Evolutionary conservation across 2,113 vertebrate genomes (phyloP).

Genomic region (Meleagris gallopavo): DNA sequence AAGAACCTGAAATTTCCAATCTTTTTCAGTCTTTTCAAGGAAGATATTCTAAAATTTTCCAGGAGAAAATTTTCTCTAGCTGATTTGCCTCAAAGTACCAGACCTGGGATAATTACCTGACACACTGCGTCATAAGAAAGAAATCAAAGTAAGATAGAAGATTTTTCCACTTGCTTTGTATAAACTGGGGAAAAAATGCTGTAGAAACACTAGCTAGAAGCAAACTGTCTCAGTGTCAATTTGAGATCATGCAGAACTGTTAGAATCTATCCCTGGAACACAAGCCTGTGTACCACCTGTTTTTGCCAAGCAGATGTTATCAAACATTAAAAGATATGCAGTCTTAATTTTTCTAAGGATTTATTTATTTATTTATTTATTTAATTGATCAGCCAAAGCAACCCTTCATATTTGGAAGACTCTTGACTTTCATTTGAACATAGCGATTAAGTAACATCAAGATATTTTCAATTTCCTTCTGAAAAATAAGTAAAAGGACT

Average conservation of each 20-base stretch:
- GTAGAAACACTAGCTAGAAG: neutral
- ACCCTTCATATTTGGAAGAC: neutral
- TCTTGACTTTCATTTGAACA: neutral
- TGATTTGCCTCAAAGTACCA: neutral
- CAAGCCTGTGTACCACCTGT: neutral
- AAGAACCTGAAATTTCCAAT: neutral
- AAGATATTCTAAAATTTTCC: neutral
- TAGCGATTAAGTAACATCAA: neutral
- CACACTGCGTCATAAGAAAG: neutral
- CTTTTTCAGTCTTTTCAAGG: neutral
- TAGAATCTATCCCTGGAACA: neutral
- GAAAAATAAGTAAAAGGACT: neutral
- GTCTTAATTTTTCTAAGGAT: neutral
- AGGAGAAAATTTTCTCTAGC: neutral
- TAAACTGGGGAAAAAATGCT: neutral
- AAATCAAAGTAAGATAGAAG: neutral
- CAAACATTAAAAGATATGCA: neutral
- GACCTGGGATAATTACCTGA: neutral
- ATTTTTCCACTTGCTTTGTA: neutral
- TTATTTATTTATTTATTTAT: too few species aligned
- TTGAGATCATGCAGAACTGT: neutral
- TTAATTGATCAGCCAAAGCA: neutral
- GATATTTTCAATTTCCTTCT: neutral
- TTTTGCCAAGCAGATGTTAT: neutral
- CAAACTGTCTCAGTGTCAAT: neutral